Base-by-base conservation (phyloP, 2,113 vertebrate species). In the Mystacornis crossleyi region DNA sequence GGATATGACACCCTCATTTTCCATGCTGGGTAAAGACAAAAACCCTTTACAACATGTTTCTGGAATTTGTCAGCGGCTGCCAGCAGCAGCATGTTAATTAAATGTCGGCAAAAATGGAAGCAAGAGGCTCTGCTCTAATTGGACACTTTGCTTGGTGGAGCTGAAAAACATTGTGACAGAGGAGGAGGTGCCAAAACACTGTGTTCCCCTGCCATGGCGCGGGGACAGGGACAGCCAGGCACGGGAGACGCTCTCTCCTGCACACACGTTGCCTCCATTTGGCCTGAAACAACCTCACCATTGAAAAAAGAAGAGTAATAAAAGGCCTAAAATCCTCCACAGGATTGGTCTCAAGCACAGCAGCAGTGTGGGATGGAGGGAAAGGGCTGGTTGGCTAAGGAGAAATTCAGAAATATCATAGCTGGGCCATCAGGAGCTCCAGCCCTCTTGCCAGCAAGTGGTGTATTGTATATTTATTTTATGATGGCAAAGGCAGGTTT, bases 111-210 rank as follows among this genome's bases (percentile, higher is more conserved):
- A 98, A 98, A 98, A 98, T 98, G 98, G 98, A 98, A 98, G 98
- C 97, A 89, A 97, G 97, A 97, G 97, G 94, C 97, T 96, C 81
- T 72, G 97, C 97, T 98, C 97, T 98, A 98, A 98, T 98, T 98
- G 98, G 98, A 98, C 97, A 97, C 97, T 98, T 98, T 96, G 97
- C 97, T 97, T 97, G 97, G 79, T 95, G 74, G 95, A 97, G 97
- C 97, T 98, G 97, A 97, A 98, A 98, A 98, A 98, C 98, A 98
- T 98, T 98, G 96, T 97, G 97, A 98, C 97, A 98, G 97, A 98
- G 97, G 97, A 97, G 97, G 97, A 98, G 98, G 98, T 33, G 87
- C 93, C 18, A 18, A 89, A 84, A 92, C 71, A 13, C 89, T 62
- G 61, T 73, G 92, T 95, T 96, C 95, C 81, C 89, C 85, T 31